These are phyloP conservation scores for Amphipoea lucens DNA, from an alignment of 2,888 invertebrate species.

Conservation along the genomic window DNA sequence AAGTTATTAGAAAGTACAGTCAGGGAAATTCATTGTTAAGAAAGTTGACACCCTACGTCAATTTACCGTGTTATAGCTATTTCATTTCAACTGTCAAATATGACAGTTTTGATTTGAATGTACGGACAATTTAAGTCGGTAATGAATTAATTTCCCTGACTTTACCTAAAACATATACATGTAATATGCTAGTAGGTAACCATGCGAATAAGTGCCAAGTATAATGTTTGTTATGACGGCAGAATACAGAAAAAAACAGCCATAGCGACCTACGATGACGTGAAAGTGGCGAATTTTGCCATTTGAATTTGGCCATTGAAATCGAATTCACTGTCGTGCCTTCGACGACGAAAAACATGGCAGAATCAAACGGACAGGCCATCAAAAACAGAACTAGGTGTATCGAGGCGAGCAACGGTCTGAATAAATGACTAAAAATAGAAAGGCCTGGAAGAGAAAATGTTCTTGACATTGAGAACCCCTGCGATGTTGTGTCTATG, in stretches of 20 bases:
- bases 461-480: background rate
- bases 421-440: slow-evolving; percentile 25
- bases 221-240: background rate
- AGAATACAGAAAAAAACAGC: background rate
- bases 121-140: background rate
- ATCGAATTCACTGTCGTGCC: background rate
- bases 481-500: background rate
- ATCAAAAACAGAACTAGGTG: slow-evolving; percentile 4
- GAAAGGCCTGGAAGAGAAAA: background rate
- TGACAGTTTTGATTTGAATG: background rate
- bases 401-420: background rate
- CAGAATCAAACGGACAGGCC: background rate
- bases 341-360: background rate
- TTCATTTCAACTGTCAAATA: background rate
- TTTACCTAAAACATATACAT: background rate
- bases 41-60: background rate
- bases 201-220: slow-evolving; percentile 4
- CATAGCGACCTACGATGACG: background rate
- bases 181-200: background rate
- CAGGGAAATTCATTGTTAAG: background rate
- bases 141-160: background rate
- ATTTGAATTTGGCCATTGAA: no score
- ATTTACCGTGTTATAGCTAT: background rate
- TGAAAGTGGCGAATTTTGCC: background rate
- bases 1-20: background rate